Evolutionary conservation across 2,888 invertebrate species (phyloP), one percentile per base, ranked within the genome.

Genomic region (Amiota mariae): DNA sequence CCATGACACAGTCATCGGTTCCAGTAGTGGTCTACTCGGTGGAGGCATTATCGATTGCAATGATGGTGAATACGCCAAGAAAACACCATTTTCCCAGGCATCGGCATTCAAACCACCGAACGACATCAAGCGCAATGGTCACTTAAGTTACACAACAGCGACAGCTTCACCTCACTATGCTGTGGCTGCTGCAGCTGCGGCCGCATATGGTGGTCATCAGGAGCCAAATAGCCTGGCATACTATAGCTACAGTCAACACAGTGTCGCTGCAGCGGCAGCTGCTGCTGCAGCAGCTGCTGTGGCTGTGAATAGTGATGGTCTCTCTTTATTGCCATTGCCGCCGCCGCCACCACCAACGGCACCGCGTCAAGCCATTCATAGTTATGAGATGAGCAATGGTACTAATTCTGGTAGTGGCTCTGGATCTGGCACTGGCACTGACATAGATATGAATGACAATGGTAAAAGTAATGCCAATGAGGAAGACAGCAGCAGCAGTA

Each of bases 91-190:
- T 85, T 94, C 94, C 2, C 93, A 94, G 46, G 93, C 94, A 67
- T 95, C 96, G 0, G 95, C 96, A 1, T 96, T 96, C 87, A 93
- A 95, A 85, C 95, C 95, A 11, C 95, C 94, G 3, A 91, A 92
- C 15, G 94, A 94, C 18, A 81, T 93, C 48, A 89, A 91, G 73
- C 93, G 94, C 15, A 89, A 89, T 57, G 89, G 88, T 6, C 80
- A 80, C 64, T 64, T 80, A 64, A 68, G 67, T 12, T 68, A 68
- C 8, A 63, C 63, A 36, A 81, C 85, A 59, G 63, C 63, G 20
- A 80, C 85, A 73, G 72, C 77, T 49, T 74, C 77, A 54, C 64
- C 75, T 46, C 68, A 74, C 48, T 70, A 80, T 66, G 56, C 81
- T 0, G 74, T 80, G 73, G 72, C 79, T 67, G 79, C 73, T 9